These are phyloP conservation scores for Zele albiditarsus DNA, from an alignment of 2,888 invertebrate genomes.

Conservation along the genomic window DNA sequence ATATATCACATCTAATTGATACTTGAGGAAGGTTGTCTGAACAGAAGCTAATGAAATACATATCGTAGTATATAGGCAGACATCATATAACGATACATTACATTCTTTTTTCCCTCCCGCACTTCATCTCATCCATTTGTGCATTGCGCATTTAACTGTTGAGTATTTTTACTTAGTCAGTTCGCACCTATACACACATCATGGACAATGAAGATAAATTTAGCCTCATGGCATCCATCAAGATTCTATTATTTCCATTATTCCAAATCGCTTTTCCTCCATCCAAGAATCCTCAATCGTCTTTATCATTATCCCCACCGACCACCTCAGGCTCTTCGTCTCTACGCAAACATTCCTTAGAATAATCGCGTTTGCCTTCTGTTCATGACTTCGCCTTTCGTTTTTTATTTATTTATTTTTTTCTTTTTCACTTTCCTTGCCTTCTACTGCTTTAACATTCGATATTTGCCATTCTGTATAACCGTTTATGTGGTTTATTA, in stretches of 20 bases:
- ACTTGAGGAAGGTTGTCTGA: too few relatives aligned
- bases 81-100: too few relatives aligned
- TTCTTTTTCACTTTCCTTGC: constrained; percentile 30
- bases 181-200: background rate
- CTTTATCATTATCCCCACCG: background rate
- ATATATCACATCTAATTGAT: background rate
- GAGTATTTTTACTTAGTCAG: too few relatives aligned
- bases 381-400: background rate
- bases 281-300: background rate
- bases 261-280: background rate
- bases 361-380: background rate
- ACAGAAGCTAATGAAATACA: too few relatives aligned
- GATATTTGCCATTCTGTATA: too few relatives aligned
- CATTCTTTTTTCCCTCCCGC: background rate
- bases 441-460: background rate
- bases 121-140: background rate
- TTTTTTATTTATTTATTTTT: background rate
- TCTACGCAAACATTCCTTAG: background rate
- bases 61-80: background rate
- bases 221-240: background rate
- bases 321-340: background rate
- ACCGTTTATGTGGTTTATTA: too few relatives aligned
- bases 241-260: background rate
- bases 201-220: background rate
- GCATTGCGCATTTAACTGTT: background rate